Percentiles rank a stretch among this genome's conserved stretches.
phyloP scores from a whole-genome alignment of 2,797 vertebrate genomes.

The Syngnathus acus region DNA sequence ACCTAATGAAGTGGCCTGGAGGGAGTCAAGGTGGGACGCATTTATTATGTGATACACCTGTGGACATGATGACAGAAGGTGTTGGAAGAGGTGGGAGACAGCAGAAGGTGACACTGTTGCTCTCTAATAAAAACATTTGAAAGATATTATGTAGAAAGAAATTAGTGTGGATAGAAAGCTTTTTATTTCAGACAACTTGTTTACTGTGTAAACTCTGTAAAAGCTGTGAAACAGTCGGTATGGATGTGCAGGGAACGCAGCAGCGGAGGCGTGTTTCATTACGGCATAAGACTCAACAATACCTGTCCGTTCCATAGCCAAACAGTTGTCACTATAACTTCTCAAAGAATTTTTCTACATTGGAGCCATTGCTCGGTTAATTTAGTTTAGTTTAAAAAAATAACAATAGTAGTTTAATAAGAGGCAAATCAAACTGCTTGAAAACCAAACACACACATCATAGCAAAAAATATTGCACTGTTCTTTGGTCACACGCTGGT shows the following conservation, averaged over 20 bases:
- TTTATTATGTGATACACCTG: not conserved
- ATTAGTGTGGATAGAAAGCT: not conserved
- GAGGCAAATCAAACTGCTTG: not conserved
- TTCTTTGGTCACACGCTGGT: not conserved
- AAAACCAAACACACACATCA: not conserved
- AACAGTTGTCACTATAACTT: no score
- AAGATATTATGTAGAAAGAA: not conserved
- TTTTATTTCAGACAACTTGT: not conserved
- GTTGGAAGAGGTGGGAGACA: constrained; percentile 3
- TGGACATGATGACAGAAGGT: constrained; percentile 3
- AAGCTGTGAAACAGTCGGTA: not conserved
- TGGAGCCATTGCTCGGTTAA: not conserved
- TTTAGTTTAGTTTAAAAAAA: no score
- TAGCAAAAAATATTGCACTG: not conserved
- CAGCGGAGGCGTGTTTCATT: not conserved
- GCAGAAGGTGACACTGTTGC: constrained; percentile 4
- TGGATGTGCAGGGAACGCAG: not conserved
- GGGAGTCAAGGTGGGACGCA: not conserved
- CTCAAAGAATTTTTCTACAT: not conserved
- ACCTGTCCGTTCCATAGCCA: no score
- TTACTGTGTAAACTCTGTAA: not conserved
- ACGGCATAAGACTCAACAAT: not conserved
- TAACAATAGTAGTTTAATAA: no score
- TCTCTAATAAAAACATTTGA: not conserved
- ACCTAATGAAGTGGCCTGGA: not conserved